Conservation (phyloP, 2,797 vertebrate species). For the Lacerta agilis region DNA sequence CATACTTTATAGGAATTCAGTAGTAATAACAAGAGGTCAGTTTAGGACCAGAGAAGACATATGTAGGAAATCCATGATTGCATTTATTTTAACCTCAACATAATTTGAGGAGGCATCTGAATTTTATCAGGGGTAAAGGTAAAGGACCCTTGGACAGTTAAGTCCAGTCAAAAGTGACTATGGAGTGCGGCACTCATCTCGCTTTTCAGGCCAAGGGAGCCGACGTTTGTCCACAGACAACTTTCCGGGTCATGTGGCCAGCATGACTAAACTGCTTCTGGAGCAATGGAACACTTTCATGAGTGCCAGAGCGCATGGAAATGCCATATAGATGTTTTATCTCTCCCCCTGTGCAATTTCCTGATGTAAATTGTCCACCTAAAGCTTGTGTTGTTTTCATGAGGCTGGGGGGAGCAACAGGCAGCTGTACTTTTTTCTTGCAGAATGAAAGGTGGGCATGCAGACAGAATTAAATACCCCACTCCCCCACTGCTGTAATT, state of each 20-base stretch:
- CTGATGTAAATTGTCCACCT: not conserved
- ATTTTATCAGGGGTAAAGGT: not conserved
- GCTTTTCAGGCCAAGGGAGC: too few species aligned
- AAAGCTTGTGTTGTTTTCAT: not conserved
- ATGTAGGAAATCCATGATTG: not conserved
- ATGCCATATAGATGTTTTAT: too few species aligned
- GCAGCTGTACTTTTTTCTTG: not conserved
- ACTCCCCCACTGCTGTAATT: not conserved
- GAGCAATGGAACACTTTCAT: too few species aligned
- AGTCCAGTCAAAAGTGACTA: too few species aligned
- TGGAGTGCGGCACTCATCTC: too few species aligned
- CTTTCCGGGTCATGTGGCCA: too few species aligned
- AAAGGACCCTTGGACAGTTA: too few species aligned
- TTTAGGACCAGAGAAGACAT: not conserved
- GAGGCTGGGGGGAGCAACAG: not conserved
- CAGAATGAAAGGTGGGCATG: not conserved
- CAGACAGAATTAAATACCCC: not conserved
- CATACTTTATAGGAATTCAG: too few species aligned
- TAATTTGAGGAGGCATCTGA: not conserved
- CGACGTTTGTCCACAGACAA: too few species aligned
- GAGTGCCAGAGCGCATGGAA: not conserved
- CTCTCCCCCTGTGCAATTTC: not conserved
- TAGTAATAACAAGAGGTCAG: not conserved
- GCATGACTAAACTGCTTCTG: too few species aligned
- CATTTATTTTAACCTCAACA: not conserved